Conservation (phyloP, 1,140 invertebrate species). For the Drosophila saltans region DNA sequence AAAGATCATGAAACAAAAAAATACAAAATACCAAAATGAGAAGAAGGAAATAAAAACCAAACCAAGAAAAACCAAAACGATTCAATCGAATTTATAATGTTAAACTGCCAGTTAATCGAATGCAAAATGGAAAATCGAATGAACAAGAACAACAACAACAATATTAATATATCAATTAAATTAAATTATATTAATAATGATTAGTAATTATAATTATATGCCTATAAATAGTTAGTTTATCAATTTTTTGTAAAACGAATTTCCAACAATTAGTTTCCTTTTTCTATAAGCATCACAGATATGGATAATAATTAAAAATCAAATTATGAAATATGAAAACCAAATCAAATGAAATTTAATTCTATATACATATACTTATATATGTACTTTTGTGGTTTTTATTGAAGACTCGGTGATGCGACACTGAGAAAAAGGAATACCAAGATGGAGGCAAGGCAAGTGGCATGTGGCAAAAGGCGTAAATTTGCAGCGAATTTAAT, state of each 20-base stretch:
- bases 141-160: conserved; percentile 33
- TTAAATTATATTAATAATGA: conserved; percentile 50
- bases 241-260: conserved; percentile 78
- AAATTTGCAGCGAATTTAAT: conserved; percentile 67
- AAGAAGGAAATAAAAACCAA: conserved; percentile 22
- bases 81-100: conserved; percentile 83
- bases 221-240: conserved; percentile 71
- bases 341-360: conserved; percentile 12
- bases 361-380: not conserved
- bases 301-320: conserved; percentile 75
- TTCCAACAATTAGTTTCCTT: conserved; percentile 64
- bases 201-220: conserved; percentile 66
- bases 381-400: not conserved
- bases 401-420: not conserved
- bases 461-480: conserved; percentile 33
- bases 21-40: conserved; percentile 17
- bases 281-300: conserved; percentile 70
- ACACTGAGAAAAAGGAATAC: conserved; percentile 8
- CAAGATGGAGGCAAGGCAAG: not conserved
- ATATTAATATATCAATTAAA: conserved; percentile 79
- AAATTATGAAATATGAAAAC: conserved; percentile 71
- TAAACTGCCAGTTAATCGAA: conserved; percentile 74
- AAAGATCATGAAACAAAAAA: conserved; percentile 36
- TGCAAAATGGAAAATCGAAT: conserved; percentile 17
- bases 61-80: conserved; percentile 50